Percentiles rank a stretch among this genome's conserved stretches.
phyloP scores from a whole-genome alignment of 2,113 vertebrate species.

The Coptodon rendalli region DNA sequence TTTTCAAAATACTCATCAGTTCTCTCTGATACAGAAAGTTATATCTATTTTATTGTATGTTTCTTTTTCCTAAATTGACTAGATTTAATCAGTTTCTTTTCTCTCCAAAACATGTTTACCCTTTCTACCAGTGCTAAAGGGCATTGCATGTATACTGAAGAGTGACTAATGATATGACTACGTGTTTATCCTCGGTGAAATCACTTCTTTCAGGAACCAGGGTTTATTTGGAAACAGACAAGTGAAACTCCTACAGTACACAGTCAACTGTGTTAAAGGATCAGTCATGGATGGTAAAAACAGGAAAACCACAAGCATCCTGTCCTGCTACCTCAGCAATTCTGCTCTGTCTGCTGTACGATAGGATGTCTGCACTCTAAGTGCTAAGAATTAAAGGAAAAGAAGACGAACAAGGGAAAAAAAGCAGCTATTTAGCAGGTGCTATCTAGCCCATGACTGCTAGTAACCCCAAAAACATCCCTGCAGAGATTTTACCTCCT shows the following conservation, averaged over 20 bases:
- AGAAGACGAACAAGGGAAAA: background rate
- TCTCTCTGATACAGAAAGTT: background rate
- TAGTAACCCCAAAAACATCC: conserved; percentile 53
- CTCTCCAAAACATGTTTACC: conserved; percentile 43
- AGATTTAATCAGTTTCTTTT: background rate
- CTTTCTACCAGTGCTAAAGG: conserved; percentile 29
- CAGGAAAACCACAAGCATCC: conserved; percentile 54
- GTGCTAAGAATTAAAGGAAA: background rate
- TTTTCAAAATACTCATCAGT: background rate
- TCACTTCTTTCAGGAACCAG: background rate
- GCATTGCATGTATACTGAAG: background rate
- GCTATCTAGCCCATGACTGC: conserved; percentile 35
- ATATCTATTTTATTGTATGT: background rate
- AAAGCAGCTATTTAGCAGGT: conserved; percentile 28
- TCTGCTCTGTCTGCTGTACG: conserved; percentile 11
- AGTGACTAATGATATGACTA: conserved; percentile 28
- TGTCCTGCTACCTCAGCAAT: conserved; percentile 42
- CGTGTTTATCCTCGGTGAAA: background rate
- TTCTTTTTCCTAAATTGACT: fast-evolving
- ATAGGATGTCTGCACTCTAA: conserved; percentile 2
- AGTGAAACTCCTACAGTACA: conserved; percentile 26
- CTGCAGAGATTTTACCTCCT: conserved; percentile 32
- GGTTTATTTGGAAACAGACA: conserved; percentile 12
- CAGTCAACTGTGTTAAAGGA: background rate
- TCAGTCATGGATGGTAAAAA: conserved; percentile 26